Conservation (phyloP, 2,113 vertebrate genomes). For the Chionomys nivalis region DNA sequence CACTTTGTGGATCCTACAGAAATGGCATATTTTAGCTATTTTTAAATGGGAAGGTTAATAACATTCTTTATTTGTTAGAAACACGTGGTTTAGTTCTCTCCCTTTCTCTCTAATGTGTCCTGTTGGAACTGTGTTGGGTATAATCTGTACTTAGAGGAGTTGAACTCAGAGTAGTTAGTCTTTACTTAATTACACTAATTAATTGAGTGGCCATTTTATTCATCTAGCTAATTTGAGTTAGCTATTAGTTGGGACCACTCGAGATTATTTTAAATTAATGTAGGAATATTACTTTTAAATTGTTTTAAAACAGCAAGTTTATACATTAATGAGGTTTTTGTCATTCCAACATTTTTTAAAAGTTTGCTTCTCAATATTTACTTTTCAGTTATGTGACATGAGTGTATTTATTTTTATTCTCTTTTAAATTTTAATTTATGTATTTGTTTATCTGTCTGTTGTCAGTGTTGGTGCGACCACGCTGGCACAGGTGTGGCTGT, state of each 20-base stretch:
- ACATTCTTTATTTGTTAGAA: slow-evolving; percentile 18
- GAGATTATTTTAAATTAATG: slow-evolving; percentile 4
- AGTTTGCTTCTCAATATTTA: slow-evolving; percentile 23
- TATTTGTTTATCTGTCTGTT: neutral
- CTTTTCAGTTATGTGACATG: slow-evolving; percentile 27
- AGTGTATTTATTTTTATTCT: neutral
- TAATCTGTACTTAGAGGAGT: slow-evolving; percentile 40
- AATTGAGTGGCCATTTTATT: slow-evolving; percentile 32
- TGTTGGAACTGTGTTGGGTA: neutral
- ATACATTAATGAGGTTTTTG: slow-evolving; percentile 13
- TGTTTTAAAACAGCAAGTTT: slow-evolving; percentile 46
- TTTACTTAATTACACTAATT: slow-evolving; percentile 53
- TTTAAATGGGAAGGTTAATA: slow-evolving; percentile 1
- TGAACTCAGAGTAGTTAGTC: slow-evolving; percentile 35
- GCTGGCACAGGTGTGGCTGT: neutral
- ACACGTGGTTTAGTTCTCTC: neutral
- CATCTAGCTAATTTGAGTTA: slow-evolving; percentile 6
- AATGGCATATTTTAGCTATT: neutral
- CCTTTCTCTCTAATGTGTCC: neutral
- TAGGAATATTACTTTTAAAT: slow-evolving; percentile 36
- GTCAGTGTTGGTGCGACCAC: neutral
- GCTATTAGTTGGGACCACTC: slow-evolving; percentile 28
- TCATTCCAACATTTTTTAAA: slow-evolving; percentile 53
- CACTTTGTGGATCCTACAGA: slow-evolving; percentile 28
- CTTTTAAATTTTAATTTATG: neutral